These are phyloP conservation scores for Morinoia aosen DNA, from an alignment of 2,888 invertebrate genomes.

Conservation along the genomic window DNA sequence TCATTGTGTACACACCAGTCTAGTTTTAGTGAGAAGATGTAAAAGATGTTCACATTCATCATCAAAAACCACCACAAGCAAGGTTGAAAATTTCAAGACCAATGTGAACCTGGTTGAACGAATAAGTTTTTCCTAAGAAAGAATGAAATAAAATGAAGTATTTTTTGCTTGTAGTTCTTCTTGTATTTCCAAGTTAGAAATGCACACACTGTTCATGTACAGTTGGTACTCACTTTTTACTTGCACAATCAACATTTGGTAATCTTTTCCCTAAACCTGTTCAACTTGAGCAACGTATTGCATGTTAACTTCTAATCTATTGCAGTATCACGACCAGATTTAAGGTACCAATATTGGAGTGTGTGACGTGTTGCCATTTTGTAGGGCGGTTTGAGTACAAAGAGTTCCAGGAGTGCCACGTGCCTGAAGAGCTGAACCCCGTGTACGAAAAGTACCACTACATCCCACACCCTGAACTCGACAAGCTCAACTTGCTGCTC, in stretches of 20 bases:
- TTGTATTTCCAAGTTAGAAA: background rate
- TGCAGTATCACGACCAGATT: background rate
- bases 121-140: too few species aligned
- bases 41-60: background rate
- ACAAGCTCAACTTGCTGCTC: slow-evolving; percentile 2
- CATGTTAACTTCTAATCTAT: background rate
- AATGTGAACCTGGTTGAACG: too few species aligned
- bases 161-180: background rate
- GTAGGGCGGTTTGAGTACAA: slow-evolving; percentile 45
- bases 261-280: background rate
- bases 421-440: slow-evolving; percentile 42
- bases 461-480: slow-evolving; percentile 21
- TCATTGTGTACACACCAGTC: too few species aligned
- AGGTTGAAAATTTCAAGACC: too few species aligned
- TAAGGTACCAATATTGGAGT: too few species aligned
- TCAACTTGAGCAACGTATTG: too few species aligned
- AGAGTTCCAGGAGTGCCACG: slow-evolving; percentile 38
- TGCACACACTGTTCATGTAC: background rate
- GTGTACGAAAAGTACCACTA: slow-evolving; percentile 34
- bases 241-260: background rate
- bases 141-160: background rate
- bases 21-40: too few species aligned
- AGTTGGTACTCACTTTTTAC: background rate
- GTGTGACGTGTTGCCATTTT: background rate
- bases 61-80: too few species aligned